Base-by-base conservation (phyloP, 2,113 vertebrate species). In the Brachyistius frenatus region DNA sequence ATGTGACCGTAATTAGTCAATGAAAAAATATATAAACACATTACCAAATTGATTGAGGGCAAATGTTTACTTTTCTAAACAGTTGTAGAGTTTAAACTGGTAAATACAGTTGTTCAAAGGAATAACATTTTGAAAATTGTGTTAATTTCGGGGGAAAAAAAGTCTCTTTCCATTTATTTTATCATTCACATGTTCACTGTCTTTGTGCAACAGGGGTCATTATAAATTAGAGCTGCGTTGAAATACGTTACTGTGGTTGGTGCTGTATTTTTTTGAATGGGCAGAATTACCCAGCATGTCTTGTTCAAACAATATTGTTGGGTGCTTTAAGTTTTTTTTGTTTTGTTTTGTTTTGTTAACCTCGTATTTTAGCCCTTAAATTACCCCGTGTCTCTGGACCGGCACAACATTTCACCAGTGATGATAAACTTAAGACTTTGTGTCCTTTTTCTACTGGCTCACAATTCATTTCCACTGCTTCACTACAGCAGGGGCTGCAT, bases 231-330 rank as follows among this genome's bases (percentile, higher is more conserved):
- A 23, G 55, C 63, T 66, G 13, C 31, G 32, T 23, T 55, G 5
- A 23, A 11, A 46, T 4, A 35, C 15, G 4, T 10, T 16, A 39
- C 11, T 56, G 1, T 65, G 6, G 3, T 39, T 16, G 39, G 31
- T 57, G 30, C 31, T 78, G 31, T 60, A 14, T 74, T 64, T 64
- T 49, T 37, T 23, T 23, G 23, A 47, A 65, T 56, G 14, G 4
- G 10, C 41, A 44, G 3, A 3, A 13, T 9, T 65, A 30, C 14
- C 35, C 4, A 3, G 14, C 32, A 58, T 23, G 35, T 80, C 47
- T 60, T 31, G 9, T 10, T 44, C 6, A 67, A 33, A 44, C 7
- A 33, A 55, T 7, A 39, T 58, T 50, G 11, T 2, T 44, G 41
- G 41, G 41, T 44, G 10, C 41, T 13, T 23, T 23, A 23, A 23